Conservation (phyloP, 2,113 vertebrate genomes). For the Dasyornis broadbenti region DNA sequence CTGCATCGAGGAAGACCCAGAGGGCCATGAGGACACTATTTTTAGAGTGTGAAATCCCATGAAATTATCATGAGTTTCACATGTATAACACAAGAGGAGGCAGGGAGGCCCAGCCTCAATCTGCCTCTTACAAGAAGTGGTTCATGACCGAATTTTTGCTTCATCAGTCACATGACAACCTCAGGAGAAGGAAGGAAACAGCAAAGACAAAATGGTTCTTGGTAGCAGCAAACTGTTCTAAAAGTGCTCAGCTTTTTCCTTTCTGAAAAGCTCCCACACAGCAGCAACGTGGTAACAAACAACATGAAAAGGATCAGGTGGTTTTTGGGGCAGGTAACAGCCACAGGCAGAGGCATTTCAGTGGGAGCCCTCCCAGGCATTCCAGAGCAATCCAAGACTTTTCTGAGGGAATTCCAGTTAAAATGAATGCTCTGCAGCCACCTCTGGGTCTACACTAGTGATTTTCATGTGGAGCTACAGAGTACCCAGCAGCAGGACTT, state of each 20-base stretch:
- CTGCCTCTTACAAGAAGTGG: background rate
- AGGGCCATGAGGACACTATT: background rate
- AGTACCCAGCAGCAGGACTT: background rate
- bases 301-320: background rate
- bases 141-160: background rate
- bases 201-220: background rate
- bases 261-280: background rate
- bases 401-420: background rate
- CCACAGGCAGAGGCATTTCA: background rate
- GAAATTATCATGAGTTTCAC: background rate
- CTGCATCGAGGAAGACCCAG: background rate
- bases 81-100: slow-evolving; percentile 19
- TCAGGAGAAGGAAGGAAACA: background rate
- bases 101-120: background rate
- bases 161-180: background rate
- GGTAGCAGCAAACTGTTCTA: background rate
- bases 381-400: background rate
- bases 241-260: background rate
- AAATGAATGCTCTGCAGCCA: background rate
- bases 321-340: background rate
- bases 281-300: background rate
- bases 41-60: background rate
- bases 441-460: background rate
- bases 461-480: background rate
- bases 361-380: background rate